Percentiles rank a stretch among this genome's conserved stretches.
Evolutionary conservation across 1,140 invertebrate species (phyloP).

Genomic region (Prorops nasuta): DNA sequence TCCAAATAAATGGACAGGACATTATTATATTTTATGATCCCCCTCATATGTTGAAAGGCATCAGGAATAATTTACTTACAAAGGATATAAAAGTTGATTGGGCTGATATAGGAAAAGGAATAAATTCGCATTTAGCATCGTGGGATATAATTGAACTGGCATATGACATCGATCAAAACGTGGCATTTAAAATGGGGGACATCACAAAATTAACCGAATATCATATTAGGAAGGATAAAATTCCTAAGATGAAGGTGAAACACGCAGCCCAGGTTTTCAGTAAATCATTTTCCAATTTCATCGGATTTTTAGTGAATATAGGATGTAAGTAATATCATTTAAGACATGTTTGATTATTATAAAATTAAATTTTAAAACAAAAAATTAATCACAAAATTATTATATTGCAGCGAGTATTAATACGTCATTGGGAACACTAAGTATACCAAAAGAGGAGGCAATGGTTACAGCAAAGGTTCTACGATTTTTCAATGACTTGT

Average conservation of each 20-base stretch:
- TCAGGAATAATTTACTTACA: too few relatives aligned
- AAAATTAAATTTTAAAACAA: too few relatives aligned
- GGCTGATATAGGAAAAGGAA: background rate
- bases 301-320: too few relatives aligned
- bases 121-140: background rate
- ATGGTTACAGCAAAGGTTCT: background rate
- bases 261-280: background rate
- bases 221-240: background rate
- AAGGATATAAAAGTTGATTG: background rate
- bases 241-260: background rate
- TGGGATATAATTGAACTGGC: background rate
- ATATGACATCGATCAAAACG: background rate
- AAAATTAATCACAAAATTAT: too few relatives aligned
- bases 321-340: too few relatives aligned
- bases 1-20: background rate
- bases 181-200: background rate
- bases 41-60: background rate
- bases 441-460: too few relatives aligned
- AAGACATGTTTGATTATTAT: too few relatives aligned
- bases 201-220: background rate
- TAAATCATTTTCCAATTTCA: too few relatives aligned
- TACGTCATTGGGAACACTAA: too few relatives aligned
- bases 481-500: background rate
- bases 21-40: background rate
- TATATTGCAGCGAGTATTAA: too few relatives aligned